Base-by-base conservation (phyloP, 2,113 vertebrate species). In the Pteruthius melanotis region DNA sequence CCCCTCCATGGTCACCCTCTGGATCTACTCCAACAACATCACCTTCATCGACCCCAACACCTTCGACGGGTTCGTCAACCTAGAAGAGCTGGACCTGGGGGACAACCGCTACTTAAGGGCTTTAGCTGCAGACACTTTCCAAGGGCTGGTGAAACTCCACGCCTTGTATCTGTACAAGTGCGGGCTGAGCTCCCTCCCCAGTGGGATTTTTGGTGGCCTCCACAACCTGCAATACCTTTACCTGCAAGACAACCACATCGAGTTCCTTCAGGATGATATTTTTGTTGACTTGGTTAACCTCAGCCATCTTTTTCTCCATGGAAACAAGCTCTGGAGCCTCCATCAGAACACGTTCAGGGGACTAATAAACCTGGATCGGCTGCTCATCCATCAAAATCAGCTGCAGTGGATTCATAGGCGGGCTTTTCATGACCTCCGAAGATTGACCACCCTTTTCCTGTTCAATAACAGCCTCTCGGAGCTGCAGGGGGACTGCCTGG, bases 21-120 rank as follows among this genome's bases (percentile, higher is more conserved):
- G 99, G 99, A 98, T 99, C 89, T 99, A 99, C 96, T 99, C 99
- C 97, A 99, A 99, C 97, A 99, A 99, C 97, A 99, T 99, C 96
- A 99, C 99, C 94, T 99, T 98, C 97, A 99, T 99, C 20, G 98
- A 99, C 92, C 99, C 99, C 24, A 98, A 98, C 94, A 98, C 99
- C 83, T 99, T 99, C n/a, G 98, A 98, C 1, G 99, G 99, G 91
- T 99, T 99, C 1, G 95, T 98, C 88, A 99, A 98, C 87, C 97
- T 99, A 91, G 99, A 99, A 94, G 99, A 99, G 96, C 98, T 99
- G n/a, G 99, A 99, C 95, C 98, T 99, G 12, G 99, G 99, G 11
- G 99, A 99, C 97, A 99, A 99, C 97, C 97, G 98, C 60, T 98
- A 99, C 95, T 96, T 99, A 95, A 98, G 98, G 95, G 99, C 98